Evolutionary conservation across 2,797 vertebrate species (phyloP), one percentile per base, ranked within the genome.

Genomic region (Clarias platycephalus): DNA sequence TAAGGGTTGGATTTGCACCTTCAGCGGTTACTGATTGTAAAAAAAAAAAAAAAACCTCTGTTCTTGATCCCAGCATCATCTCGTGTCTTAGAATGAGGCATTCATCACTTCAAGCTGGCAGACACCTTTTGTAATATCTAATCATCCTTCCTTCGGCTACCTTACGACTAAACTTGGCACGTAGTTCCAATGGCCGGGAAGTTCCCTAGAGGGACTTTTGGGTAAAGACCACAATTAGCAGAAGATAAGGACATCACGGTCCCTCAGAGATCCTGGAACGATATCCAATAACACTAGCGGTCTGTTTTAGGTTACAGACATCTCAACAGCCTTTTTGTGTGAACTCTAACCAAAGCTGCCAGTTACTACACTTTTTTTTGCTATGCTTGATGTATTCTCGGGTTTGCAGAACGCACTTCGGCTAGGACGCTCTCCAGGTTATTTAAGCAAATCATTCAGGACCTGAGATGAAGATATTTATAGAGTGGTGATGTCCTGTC

Each of bases 211-310:
- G 90, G 88, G 90, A 87, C 90, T 93, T 91, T 93, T 91, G 93
- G 92, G 92, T 93, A 90, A 94, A 90, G 90, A 91, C 88, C 86
- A 87, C 92, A 92, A 93, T 93, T 93, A 92, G 64, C 89, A 91
- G 88, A 88, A 91, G 92, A 95, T 93, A 94, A 94, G 93, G 91
- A 91, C 90, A 88, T 72, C 85, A 90, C 91, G 92, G 92, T 94
- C 92, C 92, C 85, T 81, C 78, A 86, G 77, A 86, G 85, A 90
- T 91, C 90, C 86, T 88, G 85, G 86, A 84, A 87, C 90, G 93
- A 93, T 95, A 94, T 91, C 88, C 77, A 92, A 94, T 76, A 89
- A 88, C 84, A 88, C 87, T 77, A 44, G 88, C 82, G 44, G 77
- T 85, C 86, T 88, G 89, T 92, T 92, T 91, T 90, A 88, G 84